Conservation (phyloP, 2,888 invertebrate genomes). For the Tryphoninae sp. region DNA sequence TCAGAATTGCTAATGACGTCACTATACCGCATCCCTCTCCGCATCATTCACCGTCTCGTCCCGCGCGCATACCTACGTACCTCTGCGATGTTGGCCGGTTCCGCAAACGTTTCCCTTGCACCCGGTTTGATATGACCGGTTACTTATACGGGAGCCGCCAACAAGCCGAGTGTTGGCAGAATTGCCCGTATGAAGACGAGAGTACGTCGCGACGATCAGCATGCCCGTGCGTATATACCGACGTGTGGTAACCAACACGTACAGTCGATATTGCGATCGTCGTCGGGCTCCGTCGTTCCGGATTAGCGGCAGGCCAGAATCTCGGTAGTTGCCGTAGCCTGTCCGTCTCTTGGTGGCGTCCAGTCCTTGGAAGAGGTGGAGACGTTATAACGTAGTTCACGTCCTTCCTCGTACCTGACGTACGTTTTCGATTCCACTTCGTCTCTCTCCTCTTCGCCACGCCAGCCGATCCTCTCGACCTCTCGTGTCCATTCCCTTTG, state of each 20-base stretch:
- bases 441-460: constrained; percentile 12
- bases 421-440: constrained; percentile 50
- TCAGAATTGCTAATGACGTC: constrained; percentile 82
- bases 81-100: constrained; percentile 17
- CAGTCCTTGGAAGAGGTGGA: constrained; percentile 34
- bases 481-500: constrained; percentile 34
- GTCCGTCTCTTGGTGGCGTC: constrained; percentile 46
- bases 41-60: constrained; percentile 77
- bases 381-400: constrained; percentile 59
- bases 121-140: constrained; percentile 60
- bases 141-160: constrained; percentile 67
- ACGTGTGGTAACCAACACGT: not conserved
- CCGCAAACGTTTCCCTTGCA: constrained; percentile 42
- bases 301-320: constrained; percentile 20
- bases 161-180: constrained; percentile 56
- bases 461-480: constrained; percentile 50
- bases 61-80: constrained; percentile 56
- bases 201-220: constrained; percentile 45
- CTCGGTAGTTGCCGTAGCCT: constrained; percentile 50
- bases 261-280: not conserved
- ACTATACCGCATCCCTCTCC: constrained; percentile 76
- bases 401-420: constrained; percentile 56
- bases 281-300: not conserved
- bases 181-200: constrained; percentile 52
- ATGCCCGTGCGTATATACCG: constrained; percentile 9